Evolutionary conservation across 1,140 invertebrate genomes (phyloP).

Genomic region (Triops cancriformis): DNA sequence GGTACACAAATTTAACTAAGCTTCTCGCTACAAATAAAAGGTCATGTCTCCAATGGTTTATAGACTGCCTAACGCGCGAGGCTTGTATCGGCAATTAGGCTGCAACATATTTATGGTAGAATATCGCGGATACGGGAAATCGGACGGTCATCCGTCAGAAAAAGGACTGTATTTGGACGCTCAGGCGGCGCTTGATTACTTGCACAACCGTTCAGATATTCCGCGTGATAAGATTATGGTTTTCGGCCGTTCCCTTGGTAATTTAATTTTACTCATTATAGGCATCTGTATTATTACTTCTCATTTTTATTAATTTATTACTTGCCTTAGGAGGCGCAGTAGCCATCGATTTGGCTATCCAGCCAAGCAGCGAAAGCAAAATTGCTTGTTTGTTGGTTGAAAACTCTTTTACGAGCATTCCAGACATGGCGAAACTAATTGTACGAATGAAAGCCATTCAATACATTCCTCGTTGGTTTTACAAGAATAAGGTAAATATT

Average conservation of each 20-base stretch:
- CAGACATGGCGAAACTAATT: constrained; percentile 65
- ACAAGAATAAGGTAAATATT: constrained; percentile 67
- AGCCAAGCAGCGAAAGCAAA: constrained; percentile 58
- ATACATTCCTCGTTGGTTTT: constrained; percentile 62
- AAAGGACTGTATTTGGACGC: constrained; percentile 80
- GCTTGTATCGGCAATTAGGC: constrained; percentile 65
- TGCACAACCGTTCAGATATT: constrained; percentile 68
- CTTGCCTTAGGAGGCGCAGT: constrained; percentile 63
- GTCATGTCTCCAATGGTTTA: constrained; percentile 24
- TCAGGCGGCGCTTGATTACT: constrained; percentile 72
- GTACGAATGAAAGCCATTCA: constrained; percentile 52
- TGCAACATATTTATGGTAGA: constrained; percentile 85
- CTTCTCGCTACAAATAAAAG: constrained; percentile 23
- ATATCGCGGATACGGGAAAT: constrained; percentile 90
- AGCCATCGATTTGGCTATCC: constrained; percentile 71
- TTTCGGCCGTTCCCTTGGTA: constrained; percentile 87
- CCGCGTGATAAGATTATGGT: constrained; percentile 75
- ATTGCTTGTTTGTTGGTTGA: constrained; percentile 81
- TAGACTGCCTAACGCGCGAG: constrained; percentile 64
- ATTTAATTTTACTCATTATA: too few species aligned
- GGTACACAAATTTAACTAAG: constrained; percentile 43
- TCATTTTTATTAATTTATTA: constrained; percentile 20
- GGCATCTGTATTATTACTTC: too few species aligned
- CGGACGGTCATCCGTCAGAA: constrained; percentile 77
- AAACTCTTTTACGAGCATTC: constrained; percentile 92